phyloP scores from a whole-genome alignment of 2,113 vertebrate species.

The Petrocephalus microphthalmus region DNA sequence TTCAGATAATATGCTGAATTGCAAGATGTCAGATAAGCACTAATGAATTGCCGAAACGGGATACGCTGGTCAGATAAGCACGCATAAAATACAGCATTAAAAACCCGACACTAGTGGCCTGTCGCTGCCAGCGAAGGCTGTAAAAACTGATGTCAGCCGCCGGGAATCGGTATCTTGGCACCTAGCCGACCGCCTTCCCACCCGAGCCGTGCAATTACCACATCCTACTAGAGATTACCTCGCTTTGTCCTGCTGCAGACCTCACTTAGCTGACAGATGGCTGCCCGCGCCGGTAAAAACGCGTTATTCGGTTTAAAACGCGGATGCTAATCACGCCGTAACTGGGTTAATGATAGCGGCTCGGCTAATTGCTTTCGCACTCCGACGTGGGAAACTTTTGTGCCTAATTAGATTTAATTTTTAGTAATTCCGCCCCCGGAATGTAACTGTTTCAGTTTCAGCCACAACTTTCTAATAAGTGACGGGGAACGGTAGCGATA shows the following conservation, averaged over 20 bases:
- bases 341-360: background rate
- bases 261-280: background rate
- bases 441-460: background rate
- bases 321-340: background rate
- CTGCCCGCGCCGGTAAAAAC: background rate
- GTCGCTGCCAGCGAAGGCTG: background rate
- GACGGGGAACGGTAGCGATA: background rate
- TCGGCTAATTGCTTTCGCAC: background rate
- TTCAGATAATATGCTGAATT: background rate
- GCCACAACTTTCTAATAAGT: background rate
- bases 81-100: background rate
- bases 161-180: background rate
- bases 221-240: background rate
- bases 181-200: background rate
- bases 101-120: background rate
- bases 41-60: too few species aligned
- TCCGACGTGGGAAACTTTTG: background rate
- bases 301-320: background rate
- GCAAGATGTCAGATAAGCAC: background rate
- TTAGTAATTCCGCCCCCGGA: background rate
- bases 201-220: background rate
- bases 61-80: too few species aligned
- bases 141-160: background rate
- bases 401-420: background rate
- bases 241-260: background rate